Percentiles rank a stretch among this genome's conserved stretches.
Evolutionary conservation across 2,888 invertebrate genomes (phyloP).

Genomic region (Spodoptera picta): DNA sequence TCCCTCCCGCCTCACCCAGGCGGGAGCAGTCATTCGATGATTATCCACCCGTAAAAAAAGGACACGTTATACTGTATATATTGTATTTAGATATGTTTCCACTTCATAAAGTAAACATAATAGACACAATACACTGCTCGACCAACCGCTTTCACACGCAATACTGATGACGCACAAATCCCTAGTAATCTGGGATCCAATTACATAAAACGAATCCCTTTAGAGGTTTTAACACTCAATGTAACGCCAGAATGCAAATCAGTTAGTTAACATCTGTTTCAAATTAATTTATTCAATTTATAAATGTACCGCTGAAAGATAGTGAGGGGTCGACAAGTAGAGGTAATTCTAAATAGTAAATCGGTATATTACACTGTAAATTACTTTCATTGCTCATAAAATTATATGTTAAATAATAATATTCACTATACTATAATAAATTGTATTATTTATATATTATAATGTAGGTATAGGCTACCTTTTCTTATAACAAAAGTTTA

Average conservation of each 20-base stretch:
- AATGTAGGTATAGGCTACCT: too few relatives aligned
- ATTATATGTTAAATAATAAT: too few relatives aligned
- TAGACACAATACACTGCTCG: slow-evolving; percentile 29
- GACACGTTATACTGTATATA: background rate
- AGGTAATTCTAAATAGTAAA: slow-evolving; percentile 12
- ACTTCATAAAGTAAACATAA: slow-evolving; percentile 27
- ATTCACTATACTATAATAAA: too few relatives aligned
- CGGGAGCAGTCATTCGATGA: too few relatives aligned
- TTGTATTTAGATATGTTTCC: slow-evolving; percentile 12
- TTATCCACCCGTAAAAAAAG: too few relatives aligned
- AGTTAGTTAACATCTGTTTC: slow-evolving; percentile 53
- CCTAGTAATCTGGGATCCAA: slow-evolving; percentile 59
- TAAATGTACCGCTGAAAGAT: slow-evolving; percentile 22
- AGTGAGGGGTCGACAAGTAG: slow-evolving; percentile 11
- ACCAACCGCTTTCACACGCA: slow-evolving; percentile 44
- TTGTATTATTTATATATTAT: too few relatives aligned
- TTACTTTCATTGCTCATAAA: too few relatives aligned
- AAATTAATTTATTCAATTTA: slow-evolving; percentile 55
- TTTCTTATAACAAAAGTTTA: too few relatives aligned
- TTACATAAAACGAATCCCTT: slow-evolving; percentile 60
- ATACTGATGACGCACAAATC: slow-evolving; percentile 50
- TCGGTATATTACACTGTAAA: too few relatives aligned
- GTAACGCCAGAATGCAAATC: slow-evolving; percentile 52
- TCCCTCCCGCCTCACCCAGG: too few relatives aligned
- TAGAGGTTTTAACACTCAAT: slow-evolving; percentile 62